Evolutionary conservation across 2,113 vertebrate genomes (phyloP).

Genomic region (Sapajus apella): DNA sequence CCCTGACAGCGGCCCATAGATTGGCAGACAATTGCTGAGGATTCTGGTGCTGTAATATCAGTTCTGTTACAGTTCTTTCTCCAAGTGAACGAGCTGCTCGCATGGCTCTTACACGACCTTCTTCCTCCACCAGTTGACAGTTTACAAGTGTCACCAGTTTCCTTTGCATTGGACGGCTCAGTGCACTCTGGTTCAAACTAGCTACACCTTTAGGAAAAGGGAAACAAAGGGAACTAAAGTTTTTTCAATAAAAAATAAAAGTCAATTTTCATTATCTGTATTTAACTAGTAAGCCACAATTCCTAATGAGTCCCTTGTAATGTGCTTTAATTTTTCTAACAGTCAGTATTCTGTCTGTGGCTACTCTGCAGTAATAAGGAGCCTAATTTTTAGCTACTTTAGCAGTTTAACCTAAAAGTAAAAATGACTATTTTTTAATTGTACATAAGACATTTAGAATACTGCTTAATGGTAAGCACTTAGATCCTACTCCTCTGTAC

Average conservation of each 20-base stretch:
- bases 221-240: slow-evolving; percentile 17
- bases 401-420: slow-evolving; percentile 38
- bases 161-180: slow-evolving; percentile 98
- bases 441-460: background rate
- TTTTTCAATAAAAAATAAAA: slow-evolving; percentile 34
- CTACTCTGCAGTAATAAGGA: background rate
- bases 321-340: slow-evolving; percentile 22
- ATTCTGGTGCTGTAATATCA: slow-evolving; percentile 90
- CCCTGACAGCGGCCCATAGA: slow-evolving; percentile 89
- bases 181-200: slow-evolving; percentile 91
- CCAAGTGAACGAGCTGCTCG: slow-evolving; percentile 91
- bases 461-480: background rate
- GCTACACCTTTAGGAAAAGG: slow-evolving; percentile 87
- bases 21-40: slow-evolving; percentile 90
- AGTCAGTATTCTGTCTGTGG: background rate
- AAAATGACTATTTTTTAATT: background rate
- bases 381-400: slow-evolving; percentile 12
- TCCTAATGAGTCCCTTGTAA: background rate
- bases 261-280: slow-evolving; percentile 40
- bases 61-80: slow-evolving; percentile 88
- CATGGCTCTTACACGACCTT: slow-evolving; percentile 94
- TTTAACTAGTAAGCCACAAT: slow-evolving; percentile 40
- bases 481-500: background rate
- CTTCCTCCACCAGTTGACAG: slow-evolving; percentile 97
- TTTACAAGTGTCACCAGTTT: slow-evolving; percentile 97